These are phyloP conservation scores for Odontothrips loti DNA, from an alignment of 2,888 invertebrate species.

Conservation along the genomic window DNA sequence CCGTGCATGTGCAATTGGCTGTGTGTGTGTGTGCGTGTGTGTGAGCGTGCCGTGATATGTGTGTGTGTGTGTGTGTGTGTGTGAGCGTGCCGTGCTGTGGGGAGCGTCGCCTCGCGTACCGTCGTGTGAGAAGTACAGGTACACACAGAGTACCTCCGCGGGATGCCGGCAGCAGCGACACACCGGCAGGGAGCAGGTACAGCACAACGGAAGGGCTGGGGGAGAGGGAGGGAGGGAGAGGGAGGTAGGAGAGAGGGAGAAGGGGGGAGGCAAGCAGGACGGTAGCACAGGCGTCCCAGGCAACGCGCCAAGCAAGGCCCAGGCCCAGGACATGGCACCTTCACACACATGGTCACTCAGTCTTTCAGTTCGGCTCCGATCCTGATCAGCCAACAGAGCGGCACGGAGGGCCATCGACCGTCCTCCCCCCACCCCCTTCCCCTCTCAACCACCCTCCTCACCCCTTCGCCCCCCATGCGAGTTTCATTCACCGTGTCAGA, in stretches of 20 bases:
- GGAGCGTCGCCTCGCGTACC: too few species aligned
- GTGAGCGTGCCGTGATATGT: background rate
- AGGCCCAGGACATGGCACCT: background rate
- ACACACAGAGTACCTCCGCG: too few species aligned
- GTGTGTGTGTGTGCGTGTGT: background rate
- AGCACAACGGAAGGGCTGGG: too few species aligned
- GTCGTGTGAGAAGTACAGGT: too few species aligned
- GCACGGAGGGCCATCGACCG: background rate
- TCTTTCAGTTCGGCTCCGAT: background rate
- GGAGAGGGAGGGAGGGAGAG: background rate
- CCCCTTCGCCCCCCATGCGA: background rate
- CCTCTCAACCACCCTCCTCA: background rate
- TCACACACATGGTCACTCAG: background rate
- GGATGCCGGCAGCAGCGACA: too few species aligned
- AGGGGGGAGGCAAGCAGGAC: background rate
- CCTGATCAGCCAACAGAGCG: conserved; percentile 2
- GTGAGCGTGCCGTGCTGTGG: background rate
- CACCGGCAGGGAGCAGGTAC: too few species aligned
- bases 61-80: background rate
- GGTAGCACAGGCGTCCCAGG: background rate
- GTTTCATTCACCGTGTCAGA: background rate
- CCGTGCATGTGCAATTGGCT: background rate
- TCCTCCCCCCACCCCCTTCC: background rate
- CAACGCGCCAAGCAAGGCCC: background rate
- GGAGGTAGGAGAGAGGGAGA: background rate